Conservation (phyloP, 53 echinoderm and acorn worm species). For the Astropecten irregularis region DNA sequence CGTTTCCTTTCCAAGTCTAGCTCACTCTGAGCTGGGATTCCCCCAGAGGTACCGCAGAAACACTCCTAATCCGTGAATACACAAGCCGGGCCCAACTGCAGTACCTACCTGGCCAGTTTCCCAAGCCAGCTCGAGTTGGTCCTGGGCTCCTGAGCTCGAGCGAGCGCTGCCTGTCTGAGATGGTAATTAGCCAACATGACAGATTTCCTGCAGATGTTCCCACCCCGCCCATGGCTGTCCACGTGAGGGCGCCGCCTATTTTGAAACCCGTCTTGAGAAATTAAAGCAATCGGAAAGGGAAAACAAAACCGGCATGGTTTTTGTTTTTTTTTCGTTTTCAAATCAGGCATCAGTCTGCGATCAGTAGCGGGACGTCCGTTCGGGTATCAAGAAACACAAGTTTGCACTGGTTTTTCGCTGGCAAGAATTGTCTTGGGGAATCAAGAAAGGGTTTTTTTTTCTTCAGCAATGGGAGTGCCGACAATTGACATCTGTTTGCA, state of each 20-base stretch:
- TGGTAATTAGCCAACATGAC: conserved; percentile 31
- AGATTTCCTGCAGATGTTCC: conserved; percentile 58
- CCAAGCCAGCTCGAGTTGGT: too few relatives aligned
- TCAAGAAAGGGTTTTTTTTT: too few relatives aligned
- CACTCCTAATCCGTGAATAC: neutral
- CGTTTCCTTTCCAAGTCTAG: conserved; percentile 46
- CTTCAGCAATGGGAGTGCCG: neutral
- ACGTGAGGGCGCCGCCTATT: conserved; percentile 52
- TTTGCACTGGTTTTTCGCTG: neutral
- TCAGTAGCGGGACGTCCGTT: neutral
- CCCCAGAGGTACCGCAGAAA: neutral
- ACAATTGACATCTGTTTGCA: conserved; percentile 52
- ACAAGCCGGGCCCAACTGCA: conserved; percentile 13
- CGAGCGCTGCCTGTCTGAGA: conserved; percentile 10
- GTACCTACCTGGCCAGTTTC: conserved; percentile 14
- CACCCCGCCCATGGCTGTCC: conserved; percentile 53
- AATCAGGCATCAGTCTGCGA: conserved; percentile 21
- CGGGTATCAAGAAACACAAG: conserved; percentile 9
- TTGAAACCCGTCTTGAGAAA: conserved; percentile 25
- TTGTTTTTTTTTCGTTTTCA: too few relatives aligned
- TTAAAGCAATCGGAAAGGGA: neutral
- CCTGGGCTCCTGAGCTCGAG: too few relatives aligned
- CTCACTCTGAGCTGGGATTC: conserved; percentile 19
- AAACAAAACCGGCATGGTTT: neutral
- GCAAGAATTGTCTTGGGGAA: conserved; percentile 18